phyloP scores from a whole-genome alignment of 2,113 vertebrate species.

The Taurulus bubalis region DNA sequence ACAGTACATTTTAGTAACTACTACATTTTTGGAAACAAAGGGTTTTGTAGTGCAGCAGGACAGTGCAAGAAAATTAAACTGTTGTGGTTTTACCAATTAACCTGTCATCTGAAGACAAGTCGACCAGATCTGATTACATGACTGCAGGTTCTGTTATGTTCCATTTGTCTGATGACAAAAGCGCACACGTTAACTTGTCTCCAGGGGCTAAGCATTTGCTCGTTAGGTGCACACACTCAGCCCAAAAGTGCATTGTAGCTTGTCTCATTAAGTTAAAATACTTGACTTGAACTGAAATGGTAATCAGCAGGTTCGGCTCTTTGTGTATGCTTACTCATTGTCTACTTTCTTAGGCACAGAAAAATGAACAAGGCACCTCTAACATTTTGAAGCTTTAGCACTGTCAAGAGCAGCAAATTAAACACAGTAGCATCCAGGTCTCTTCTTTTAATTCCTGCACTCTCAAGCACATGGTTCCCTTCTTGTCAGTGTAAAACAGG shows the following conservation, averaged over 20 bases:
- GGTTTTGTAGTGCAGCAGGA: constrained; percentile 72
- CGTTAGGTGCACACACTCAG: constrained; percentile 60
- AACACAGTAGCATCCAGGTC: constrained; percentile 79
- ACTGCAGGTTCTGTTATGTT: constrained; percentile 55
- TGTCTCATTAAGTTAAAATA: constrained; percentile 67
- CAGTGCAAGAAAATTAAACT: constrained; percentile 53
- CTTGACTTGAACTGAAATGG: constrained; percentile 65
- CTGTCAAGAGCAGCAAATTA: constrained; percentile 79
- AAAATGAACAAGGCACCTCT: constrained; percentile 87
- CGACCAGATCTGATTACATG: constrained; percentile 50
- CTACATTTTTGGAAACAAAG: constrained; percentile 46
- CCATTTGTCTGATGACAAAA: constrained; percentile 53
- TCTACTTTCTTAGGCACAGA: constrained; percentile 84
- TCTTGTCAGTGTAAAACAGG: constrained; percentile 65
- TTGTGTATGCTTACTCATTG: constrained; percentile 62
- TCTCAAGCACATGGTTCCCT: constrained; percentile 60
- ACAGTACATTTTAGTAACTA: constrained; percentile 69
- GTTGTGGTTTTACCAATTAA: constrained; percentile 43
- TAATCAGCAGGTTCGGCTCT: constrained; percentile 70
- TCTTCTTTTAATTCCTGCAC: constrained; percentile 52
- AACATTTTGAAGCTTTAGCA: constrained; percentile 84
- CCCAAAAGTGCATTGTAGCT: constrained; percentile 82
- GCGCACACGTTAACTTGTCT: constrained; percentile 56
- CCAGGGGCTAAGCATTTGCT: constrained; percentile 60
- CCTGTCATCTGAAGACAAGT: constrained; percentile 45